A percentile compares a stretch with the other conserved stretches of the same genome.
These are phyloP conservation scores for Agonopterix heracliana DNA, from an alignment of 2,888 invertebrate genomes.

Conservation along the genomic window DNA sequence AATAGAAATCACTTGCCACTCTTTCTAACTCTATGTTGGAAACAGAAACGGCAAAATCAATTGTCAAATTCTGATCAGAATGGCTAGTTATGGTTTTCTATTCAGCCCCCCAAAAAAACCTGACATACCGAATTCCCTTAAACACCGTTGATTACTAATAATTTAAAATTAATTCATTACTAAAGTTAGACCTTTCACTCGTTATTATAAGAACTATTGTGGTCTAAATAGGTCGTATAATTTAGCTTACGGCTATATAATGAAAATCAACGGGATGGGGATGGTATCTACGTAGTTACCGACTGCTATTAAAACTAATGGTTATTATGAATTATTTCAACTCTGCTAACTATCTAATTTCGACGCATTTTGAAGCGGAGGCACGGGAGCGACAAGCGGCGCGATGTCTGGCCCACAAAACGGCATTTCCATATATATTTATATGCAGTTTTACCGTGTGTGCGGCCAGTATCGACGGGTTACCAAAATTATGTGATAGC, in stretches of 20 bases:
- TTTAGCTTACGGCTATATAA: not conserved
- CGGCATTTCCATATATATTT: too few relatives aligned
- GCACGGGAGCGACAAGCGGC: conserved; percentile 3
- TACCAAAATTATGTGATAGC: too few relatives aligned
- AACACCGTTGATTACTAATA: not conserved
- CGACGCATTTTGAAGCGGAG: not conserved
- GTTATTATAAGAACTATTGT: not conserved
- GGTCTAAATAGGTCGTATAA: conserved; percentile 2
- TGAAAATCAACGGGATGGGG: not conserved
- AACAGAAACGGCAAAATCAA: too few relatives aligned
- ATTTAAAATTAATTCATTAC: too few relatives aligned
- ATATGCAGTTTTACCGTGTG: too few relatives aligned
- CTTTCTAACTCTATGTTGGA: too few relatives aligned
- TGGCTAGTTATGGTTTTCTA: not conserved
- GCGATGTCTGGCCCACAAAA: not conserved
- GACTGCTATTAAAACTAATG: not conserved
- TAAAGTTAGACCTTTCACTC: not conserved
- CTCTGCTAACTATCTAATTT: not conserved
- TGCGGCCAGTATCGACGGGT: too few relatives aligned
- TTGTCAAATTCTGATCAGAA: not conserved
- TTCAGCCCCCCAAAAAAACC: not conserved
- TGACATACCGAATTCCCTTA: not conserved
- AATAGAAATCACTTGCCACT: not conserved
- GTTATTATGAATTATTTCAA: not conserved
- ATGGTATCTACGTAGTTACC: not conserved